Evolutionary conservation across 2,888 invertebrate species (phyloP), one percentile per base, ranked within the genome.

Genomic region (Capitulum mitella): DNA sequence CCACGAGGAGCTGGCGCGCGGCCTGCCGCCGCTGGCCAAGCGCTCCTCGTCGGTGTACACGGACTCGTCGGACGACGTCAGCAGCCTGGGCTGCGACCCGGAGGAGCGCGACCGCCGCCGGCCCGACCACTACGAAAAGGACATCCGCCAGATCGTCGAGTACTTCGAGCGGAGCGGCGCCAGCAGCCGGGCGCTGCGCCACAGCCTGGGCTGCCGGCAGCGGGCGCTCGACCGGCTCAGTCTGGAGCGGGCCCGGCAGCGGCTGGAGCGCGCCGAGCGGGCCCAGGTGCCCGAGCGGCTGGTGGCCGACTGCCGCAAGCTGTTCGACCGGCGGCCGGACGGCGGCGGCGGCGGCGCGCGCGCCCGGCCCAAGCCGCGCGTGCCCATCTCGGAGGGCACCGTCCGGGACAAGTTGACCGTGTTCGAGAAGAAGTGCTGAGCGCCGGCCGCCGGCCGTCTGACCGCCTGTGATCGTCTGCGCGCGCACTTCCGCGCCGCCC

Each of bases 11-110:
- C 80, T 80, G 29, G 79, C 78, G 26, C 85, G 90, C 75, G 90
- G 90, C 83, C 80, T 90, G 61, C 87, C 87, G 80, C 88, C 89
- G 79, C 37, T 37, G 26, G 74, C 40, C 40, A 29, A 14, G 26
- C 26, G 10, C 37, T 8, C 40, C 3, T 92, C 92, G 79, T 93
- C 93, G 82, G 92, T 93, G 79, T 93, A 93, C 87, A 94, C 94
- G 1, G 94, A 94, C 85, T 93, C 93, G 84, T 93, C 92, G 75
- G 94, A 94, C 85, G 94, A 94, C 86, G 91, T 93, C 78, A 93
- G 93, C 61, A 93, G 92, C 84, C 87, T 93, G 79, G 91, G 92
- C 0, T 74, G 40, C 74, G 29, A 26, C 8, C 3, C 40, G 1
- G 40, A 74, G n/a, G 40, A 34, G 34, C 70, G 26, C 37, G 37